Base-by-base conservation (phyloP, 1,140 invertebrate species). In the Chironomus tepperi region DNA sequence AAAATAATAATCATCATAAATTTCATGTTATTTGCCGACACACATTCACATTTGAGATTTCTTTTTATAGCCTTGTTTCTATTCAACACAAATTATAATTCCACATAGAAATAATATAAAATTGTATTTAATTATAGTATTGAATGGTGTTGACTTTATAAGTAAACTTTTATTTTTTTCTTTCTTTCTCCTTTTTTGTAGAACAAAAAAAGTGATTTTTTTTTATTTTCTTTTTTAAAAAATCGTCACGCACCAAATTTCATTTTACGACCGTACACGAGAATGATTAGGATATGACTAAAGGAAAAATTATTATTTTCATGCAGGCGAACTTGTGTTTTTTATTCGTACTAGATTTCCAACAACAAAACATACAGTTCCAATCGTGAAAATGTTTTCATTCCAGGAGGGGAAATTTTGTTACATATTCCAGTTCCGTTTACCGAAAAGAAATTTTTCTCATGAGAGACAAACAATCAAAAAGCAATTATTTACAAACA, bases 401-500 rank as follows among this genome's bases (percentile, higher is more conserved):
- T 5, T 57, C 15, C 15, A 10, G 24, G 15, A 47, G 43, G 43
- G 43, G 43, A 47, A 47, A 47, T 47, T 43, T 43, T 15, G 9
- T 10, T 47, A 15, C 43, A 47, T 15, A n/a, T n/a, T 57, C 24
- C 24, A 34, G 24, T 34, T 34, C 15, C n/a, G 12, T n/a, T 57
- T 57, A 57, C n/a, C 47, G 47, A n/a, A n/a, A 5, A n/a, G n/a
- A 18, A 19, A 70, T 19, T 21, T 18, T 19, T 70, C 65, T 70
- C 65, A 70, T 21, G 65, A 70, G 65, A 70, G 65, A 70, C 65
- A 70, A 34, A 70, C 19, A 70, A 70, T 70, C 65, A 70, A 70
- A 70, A 70, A 70, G 65, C 65, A 70, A 70, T 70, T 70, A 70
- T 70, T 70, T 70, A 21, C 65, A 70, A 70, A 70, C 65, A 70